A percentile compares a stretch with the other conserved stretches of the same genome.
Evolutionary conservation across 2,888 invertebrate species (phyloP).

Genomic region (Chymomyza caudatula): DNA sequence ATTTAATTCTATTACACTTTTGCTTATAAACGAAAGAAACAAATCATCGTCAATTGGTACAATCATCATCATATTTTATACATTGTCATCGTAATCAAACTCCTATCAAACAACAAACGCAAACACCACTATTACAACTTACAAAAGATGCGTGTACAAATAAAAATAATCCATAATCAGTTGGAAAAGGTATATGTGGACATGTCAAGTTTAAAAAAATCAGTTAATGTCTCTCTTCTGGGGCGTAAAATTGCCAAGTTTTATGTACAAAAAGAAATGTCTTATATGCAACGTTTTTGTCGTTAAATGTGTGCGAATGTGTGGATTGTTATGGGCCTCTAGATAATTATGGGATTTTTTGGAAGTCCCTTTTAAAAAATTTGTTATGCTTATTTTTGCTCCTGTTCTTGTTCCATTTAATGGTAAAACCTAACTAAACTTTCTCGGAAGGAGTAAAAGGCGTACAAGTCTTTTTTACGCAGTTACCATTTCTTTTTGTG

Average conservation of each 20-base stretch:
- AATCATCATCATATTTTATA: constrained; percentile 68
- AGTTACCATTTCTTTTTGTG: constrained; percentile 94
- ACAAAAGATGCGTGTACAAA: constrained; percentile 30
- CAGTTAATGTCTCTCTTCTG: constrained; percentile 54
- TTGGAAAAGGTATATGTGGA: constrained; percentile 38
- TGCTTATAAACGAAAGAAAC: constrained; percentile 73
- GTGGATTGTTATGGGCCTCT: constrained; percentile 37
- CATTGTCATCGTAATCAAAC: constrained; percentile 56
- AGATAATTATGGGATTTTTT: constrained; percentile 49
- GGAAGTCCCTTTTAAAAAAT: constrained; percentile 56
- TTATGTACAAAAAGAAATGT: constrained; percentile 61
- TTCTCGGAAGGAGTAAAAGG: constrained; percentile 59
- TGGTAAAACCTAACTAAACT: constrained; percentile 68
- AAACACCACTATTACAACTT: constrained; percentile 63
- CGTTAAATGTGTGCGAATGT: constrained; percentile 63
- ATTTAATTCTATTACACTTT: constrained; percentile 72
- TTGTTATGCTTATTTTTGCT: constrained; percentile 42
- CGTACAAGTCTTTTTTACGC: constrained; percentile 41
- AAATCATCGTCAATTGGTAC: constrained; percentile 72
- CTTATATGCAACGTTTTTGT: constrained; percentile 53
- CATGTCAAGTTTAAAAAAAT: constrained; percentile 51
- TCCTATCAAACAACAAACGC: constrained; percentile 65
- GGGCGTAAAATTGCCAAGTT: constrained; percentile 40
- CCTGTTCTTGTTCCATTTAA: constrained; percentile 65
- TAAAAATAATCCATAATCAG: constrained; percentile 20